Base-by-base conservation (phyloP, 2,113 vertebrate species). In the Lophotis ruficrista region DNA sequence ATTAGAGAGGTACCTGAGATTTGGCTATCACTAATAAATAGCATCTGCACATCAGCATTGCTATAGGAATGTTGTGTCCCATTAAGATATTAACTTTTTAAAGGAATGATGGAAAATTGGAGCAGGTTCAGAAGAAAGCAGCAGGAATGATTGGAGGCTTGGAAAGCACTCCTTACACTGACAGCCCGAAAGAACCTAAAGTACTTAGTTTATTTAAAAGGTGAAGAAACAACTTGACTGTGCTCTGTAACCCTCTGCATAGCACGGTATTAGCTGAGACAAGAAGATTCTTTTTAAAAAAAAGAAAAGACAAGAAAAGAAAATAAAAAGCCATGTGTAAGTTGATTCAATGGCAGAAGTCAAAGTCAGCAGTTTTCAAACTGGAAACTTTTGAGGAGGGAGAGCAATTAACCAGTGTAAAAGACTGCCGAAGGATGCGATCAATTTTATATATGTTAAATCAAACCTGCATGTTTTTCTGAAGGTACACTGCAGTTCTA, bases 101-200 rank as follows among this genome's bases (percentile, higher is more conserved):
- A 76, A 91, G 21, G 9, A 37, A 69, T 90, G 73, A 76, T 87
- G 45, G 45, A 83, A 93, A 88, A 88, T 38, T 92, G 92, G 92
- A 95, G 10, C 56, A 60, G 37, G 18, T 92, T 96, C 92, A 95
- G 69, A 94, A 79, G 75, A 95, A 80, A 78, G 35, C 43, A 93
- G 8, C 23, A 75, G 48, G 56, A 90, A 71, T 64, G 56, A 81
- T 16, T 66, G 13, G 64, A 88, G 47, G 9, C 35, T 83, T 81
- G 24, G 54, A 92, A 90, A 53, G 27, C 25, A 20, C 24, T 78
- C 35, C n/a, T 78, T 81, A 48, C 13, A 41, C 19, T 84, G 48
- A 30, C 27, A 93, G 57, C 33, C 79, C 2, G 13, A 84, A 96
- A 56, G 60, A 96, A 71, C 15, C 81, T 90, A 35, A 88, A 66